These are phyloP conservation scores for Merluccius polli DNA, from an alignment of 2,797 vertebrate species.

Conservation along the genomic window DNA sequence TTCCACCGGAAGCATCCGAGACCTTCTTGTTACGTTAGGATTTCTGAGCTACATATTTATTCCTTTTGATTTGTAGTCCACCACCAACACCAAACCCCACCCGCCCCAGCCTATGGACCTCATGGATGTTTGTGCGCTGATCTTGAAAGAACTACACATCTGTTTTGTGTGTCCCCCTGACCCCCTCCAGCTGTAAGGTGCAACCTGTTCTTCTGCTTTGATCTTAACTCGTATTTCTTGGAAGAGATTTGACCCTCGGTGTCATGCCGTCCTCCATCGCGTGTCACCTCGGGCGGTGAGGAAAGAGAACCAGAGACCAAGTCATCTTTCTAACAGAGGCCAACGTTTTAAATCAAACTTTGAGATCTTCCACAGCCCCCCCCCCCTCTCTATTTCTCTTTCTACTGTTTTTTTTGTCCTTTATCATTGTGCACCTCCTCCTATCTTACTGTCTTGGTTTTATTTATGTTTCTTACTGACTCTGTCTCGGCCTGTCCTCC, in stretches of 20 bases:
- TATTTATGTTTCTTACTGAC: background rate
- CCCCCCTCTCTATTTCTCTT: background rate
- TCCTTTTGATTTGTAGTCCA: background rate
- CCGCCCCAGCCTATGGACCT: background rate
- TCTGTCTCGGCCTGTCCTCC: background rate
- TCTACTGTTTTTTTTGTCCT: background rate
- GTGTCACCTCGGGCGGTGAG: background rate
- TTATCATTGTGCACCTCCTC: background rate
- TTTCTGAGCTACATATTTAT: background rate
- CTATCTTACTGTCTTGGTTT: background rate
- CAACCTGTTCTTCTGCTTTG: background rate
- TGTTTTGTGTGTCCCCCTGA: conserved; percentile 2
- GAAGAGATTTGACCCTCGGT: conserved; percentile 26
- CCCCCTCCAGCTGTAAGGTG: background rate
- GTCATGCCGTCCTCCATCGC: conserved; percentile 13
- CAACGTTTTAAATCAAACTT: conserved; percentile 32
- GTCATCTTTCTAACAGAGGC: conserved; percentile 33
- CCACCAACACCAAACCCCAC: background rate
- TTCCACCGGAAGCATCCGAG: background rate
- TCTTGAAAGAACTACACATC: background rate
- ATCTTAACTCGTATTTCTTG: conserved; percentile 13
- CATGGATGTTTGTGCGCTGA: background rate
- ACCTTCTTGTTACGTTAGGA: background rate
- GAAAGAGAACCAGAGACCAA: conserved; percentile 20
- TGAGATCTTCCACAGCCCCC: conserved; percentile 6